Base-by-base conservation (phyloP, 2,888 invertebrate species). In the Chalcosyrphus nemorum region DNA sequence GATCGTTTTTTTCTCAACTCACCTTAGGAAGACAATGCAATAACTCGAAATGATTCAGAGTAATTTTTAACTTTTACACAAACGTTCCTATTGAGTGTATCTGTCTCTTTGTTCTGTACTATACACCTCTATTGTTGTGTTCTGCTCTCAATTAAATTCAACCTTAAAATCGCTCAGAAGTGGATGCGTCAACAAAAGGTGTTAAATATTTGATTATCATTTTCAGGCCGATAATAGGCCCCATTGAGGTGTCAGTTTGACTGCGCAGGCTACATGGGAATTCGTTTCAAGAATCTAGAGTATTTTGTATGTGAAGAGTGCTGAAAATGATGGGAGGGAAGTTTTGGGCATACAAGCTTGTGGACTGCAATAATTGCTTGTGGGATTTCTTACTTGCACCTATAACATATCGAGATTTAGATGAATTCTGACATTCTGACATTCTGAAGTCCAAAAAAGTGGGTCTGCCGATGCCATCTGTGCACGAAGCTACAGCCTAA, bases 181-280 rank as follows among this genome's bases (percentile, higher is more conserved):
- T 77, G 81, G 59, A 45, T 77, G 32, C 13, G 66, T 54, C 61
- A 61, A 68, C 61, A 77, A 82, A 45, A 66, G 56, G 66, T 77
- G 81, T 77, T 72, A 82, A 82, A 66, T 54, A 81, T 72, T 77
- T 66, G 47, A 81, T 66, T 52, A 76, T 76, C 56, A 77, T 82
- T 72, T 47, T 61, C 47, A 66, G 19, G 50, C 47, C 54, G 68
- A 74, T 74, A 81, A 68, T 81, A 68, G 61, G 61, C 68, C 63
- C 29, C 52, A 56, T 57, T 27, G 81, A 61, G 76, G 65, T 43
- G 81, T 63, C 68, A 76, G 56, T 45, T 52, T 59, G 59, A 27
- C 68, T 76, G 76, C 54, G 45, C 52, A 65, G 29, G 66, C 43
- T 27, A 68, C 76, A 68, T 76, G 59, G 43, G 68, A 76, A 68